Percentiles rank a stretch among this genome's conserved stretches.
Conservation (phyloP, 1,140 invertebrate species). For the Cydia splendana region DNA sequence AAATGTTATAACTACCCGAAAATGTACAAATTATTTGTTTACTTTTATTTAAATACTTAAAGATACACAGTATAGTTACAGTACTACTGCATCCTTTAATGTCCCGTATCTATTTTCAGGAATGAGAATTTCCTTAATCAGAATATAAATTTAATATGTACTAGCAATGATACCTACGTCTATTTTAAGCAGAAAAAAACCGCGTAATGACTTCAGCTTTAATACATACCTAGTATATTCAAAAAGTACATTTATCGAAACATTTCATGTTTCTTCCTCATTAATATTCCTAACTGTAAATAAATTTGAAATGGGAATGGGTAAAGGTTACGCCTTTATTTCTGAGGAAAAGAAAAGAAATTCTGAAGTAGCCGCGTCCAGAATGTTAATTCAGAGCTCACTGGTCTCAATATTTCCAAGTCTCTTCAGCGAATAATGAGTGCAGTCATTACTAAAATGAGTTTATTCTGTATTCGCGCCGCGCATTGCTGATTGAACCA, state of each 20-base stretch:
- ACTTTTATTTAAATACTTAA: too few relatives aligned
- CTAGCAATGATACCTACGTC: too few relatives aligned
- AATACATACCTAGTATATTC: background rate
- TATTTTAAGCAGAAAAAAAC: too few relatives aligned
- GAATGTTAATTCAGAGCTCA: conserved; percentile 54
- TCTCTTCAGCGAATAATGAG: conserved; percentile 48
- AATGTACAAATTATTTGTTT: too few relatives aligned
- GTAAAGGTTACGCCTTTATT: conserved; percentile 55
- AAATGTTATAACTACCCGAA: too few relatives aligned
- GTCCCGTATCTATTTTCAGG: too few relatives aligned
- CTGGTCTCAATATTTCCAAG: conserved; percentile 50
- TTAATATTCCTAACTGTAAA: conserved; percentile 49
- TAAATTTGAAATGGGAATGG: conserved; percentile 51
- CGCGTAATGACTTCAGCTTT: too few relatives aligned
- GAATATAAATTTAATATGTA: too few relatives aligned
- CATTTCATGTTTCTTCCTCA: conserved; percentile 36
- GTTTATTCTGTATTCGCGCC: conserved; percentile 44
- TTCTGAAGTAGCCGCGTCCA: conserved; percentile 50
- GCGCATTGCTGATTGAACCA: conserved; percentile 44
- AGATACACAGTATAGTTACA: too few relatives aligned
- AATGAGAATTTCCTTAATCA: too few relatives aligned
- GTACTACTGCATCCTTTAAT: too few relatives aligned
- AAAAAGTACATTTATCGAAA: background rate
- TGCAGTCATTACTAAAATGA: conserved; percentile 54
- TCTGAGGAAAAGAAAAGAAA: conserved; percentile 46